Evolutionary conservation across 2,797 vertebrate genomes (phyloP).

Genomic region (Podarcis siculus): DNA sequence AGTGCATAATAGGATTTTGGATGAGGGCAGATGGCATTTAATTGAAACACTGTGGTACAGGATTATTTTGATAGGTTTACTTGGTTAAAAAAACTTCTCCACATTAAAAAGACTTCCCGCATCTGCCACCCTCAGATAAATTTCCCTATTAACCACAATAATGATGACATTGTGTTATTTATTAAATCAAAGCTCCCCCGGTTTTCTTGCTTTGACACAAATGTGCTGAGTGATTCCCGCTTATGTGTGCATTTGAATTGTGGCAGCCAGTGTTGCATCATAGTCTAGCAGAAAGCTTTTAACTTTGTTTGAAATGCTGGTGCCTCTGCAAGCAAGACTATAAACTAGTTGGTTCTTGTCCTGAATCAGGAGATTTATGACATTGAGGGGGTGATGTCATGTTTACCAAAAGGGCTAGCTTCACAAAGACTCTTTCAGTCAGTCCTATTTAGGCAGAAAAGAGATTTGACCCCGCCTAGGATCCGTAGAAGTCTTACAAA

Average conservation of each 20-base stretch:
- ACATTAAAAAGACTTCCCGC: not conserved
- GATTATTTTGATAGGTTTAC: not conserved
- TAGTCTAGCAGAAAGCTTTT: not conserved
- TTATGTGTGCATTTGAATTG: slow-evolving; percentile 21
- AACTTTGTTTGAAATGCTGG: slow-evolving; percentile 26
- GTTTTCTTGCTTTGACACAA: slow-evolving; percentile 31
- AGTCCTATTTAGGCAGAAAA: not conserved
- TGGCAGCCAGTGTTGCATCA: not conserved
- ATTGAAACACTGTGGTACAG: not conserved
- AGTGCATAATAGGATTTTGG: not conserved
- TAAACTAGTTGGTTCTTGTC: slow-evolving; percentile 15
- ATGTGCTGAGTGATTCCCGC: not conserved
- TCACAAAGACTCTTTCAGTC: not conserved
- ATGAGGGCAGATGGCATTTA: not conserved
- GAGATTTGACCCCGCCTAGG: not conserved
- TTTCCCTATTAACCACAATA: slow-evolving; percentile 35
- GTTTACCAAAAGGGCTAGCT: slow-evolving; percentile 28
- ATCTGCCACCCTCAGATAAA: slow-evolving; percentile 32
- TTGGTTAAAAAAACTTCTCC: not conserved
- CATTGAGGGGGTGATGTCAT: not conserved
- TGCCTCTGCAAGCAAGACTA: slow-evolving; percentile 37
- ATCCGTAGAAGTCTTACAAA: not conserved
- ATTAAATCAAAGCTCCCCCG: slow-evolving; percentile 33
- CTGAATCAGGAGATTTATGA: slow-evolving; percentile 31
- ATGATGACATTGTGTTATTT: slow-evolving; percentile 43